Evolutionary conservation across 2,888 invertebrate genomes (phyloP).

Genomic region (Acanthosepion lycidas): DNA sequence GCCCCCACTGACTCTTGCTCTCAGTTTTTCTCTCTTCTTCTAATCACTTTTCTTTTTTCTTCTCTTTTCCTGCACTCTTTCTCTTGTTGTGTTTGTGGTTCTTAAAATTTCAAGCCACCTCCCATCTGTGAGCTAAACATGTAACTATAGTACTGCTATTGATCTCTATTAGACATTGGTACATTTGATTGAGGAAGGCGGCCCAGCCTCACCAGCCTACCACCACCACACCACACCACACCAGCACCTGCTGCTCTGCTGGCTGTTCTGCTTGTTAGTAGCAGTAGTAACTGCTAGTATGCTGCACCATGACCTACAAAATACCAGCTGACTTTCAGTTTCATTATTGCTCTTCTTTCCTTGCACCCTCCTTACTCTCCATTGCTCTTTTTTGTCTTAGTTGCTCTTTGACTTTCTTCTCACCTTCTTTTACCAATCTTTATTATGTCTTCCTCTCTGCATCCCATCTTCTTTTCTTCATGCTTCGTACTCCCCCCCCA

Average conservation of each 20-base stretch:
- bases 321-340: constrained; percentile 36
- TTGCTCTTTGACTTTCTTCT: too few species aligned
- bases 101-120: not conserved
- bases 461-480: too few species aligned
- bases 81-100: not conserved
- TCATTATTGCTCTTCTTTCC: not conserved
- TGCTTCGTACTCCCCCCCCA: too few species aligned
- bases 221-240: not conserved
- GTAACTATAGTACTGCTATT: constrained; percentile 1
- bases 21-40: too few species aligned
- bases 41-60: not conserved
- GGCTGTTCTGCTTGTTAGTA: constrained; percentile 34
- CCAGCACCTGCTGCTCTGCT: not conserved
- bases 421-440: too few species aligned
- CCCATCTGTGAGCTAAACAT: constrained; percentile 17
- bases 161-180: constrained; percentile 33
- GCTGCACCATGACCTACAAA: constrained; percentile 42
- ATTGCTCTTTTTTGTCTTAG: not conserved
- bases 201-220: not conserved
- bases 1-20: not conserved
- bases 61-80: not conserved
- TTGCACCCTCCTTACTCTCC: not conserved
- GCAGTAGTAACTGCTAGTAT: constrained; percentile 40
- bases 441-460: too few species aligned
- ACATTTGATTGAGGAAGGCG: constrained; percentile 1